phyloP scores from a whole-genome alignment of 2,888 invertebrate species.

The Brachyptera putata region DNA sequence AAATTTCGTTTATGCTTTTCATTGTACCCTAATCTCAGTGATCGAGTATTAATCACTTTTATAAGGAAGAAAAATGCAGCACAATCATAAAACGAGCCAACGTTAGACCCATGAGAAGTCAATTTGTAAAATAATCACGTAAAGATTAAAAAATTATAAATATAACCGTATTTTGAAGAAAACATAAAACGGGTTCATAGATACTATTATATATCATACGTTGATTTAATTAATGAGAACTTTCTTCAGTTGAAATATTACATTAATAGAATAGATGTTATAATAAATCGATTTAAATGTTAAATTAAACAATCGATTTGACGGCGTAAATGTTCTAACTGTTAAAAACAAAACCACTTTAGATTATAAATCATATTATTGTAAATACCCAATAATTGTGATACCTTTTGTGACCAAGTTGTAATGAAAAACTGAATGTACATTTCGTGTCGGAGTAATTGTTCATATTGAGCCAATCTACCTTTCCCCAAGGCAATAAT shows the following conservation, averaged over 20 bases:
- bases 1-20: too few species aligned
- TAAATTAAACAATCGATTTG: constrained; percentile 3
- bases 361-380: not conserved
- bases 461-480: not conserved
- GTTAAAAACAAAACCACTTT: constrained; percentile 9
- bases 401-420: constrained; percentile 11
- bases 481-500: constrained; percentile 1
- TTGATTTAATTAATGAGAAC: not conserved
- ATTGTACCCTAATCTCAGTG: too few species aligned
- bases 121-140: not conserved
- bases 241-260: not conserved
- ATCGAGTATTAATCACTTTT: too few species aligned
- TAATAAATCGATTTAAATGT: constrained; percentile 12
- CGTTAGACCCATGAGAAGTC: not conserved
- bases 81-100: not conserved
- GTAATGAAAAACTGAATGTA: not conserved
- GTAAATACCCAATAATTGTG: constrained; percentile 4
- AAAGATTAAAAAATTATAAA: not conserved
- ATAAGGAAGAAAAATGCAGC: too few species aligned
- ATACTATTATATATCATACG: not conserved
- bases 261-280: constrained; percentile 15
- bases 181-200: constrained; percentile 11
- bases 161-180: not conserved
- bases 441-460: not conserved
- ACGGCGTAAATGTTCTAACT: constrained; percentile 20